phyloP scores from a whole-genome alignment of 2,113 vertebrate genomes.

The Odontophorus gujanensis region DNA sequence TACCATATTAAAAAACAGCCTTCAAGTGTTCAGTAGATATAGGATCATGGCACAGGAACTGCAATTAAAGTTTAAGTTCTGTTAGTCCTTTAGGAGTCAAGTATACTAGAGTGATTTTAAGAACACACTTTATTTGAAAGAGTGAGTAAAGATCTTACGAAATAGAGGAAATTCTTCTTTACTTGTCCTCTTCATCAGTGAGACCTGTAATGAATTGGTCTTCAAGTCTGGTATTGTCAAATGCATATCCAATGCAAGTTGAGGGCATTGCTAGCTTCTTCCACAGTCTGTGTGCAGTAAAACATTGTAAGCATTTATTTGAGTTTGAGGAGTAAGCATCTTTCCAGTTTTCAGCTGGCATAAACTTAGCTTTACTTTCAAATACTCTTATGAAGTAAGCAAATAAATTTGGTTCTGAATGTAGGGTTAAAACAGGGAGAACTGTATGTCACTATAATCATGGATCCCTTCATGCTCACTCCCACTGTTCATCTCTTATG shows the following conservation, averaged over 20 bases:
- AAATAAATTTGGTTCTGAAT: neutral
- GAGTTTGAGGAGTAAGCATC: neutral
- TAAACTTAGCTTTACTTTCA: neutral
- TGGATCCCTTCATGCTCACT: neutral
- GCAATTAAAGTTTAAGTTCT: neutral
- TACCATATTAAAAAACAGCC: neutral
- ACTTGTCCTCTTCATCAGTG: neutral
- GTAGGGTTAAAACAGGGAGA: neutral
- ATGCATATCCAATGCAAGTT: fast-evolving
- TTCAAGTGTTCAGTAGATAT: neutral
- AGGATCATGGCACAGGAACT: neutral
- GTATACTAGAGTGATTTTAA: neutral
- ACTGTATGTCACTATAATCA: neutral
- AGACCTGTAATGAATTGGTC: neutral
- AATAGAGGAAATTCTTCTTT: neutral
- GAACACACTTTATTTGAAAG: neutral
- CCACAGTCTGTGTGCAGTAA: neutral
- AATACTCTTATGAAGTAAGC: neutral
- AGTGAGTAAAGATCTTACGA: neutral
- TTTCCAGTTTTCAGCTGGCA: neutral
- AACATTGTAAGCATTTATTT: neutral
- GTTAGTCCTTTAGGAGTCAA: neutral
- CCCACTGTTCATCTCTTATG: neutral
- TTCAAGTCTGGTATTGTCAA: neutral
- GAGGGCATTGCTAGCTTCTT: neutral